Evolutionary conservation across 2,797 vertebrate genomes (phyloP).

Genomic region (Fistularia tabacaria): DNA sequence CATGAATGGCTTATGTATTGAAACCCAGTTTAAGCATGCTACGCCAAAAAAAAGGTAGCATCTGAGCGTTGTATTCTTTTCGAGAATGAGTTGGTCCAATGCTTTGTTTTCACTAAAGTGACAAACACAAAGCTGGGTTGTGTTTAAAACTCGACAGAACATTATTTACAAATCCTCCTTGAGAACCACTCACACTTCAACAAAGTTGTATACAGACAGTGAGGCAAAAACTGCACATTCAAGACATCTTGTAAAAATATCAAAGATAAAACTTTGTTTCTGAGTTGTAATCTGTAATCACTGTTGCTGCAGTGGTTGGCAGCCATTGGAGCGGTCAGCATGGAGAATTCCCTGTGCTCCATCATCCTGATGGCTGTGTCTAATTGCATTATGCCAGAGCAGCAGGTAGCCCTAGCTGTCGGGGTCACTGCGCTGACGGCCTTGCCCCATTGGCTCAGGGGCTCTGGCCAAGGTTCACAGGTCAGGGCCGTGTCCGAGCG

Average conservation of each 20-base stretch:
- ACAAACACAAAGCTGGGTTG: not conserved
- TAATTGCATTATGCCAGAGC: constrained; percentile 87
- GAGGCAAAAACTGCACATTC: constrained; percentile 48
- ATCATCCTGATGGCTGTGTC: constrained; percentile 91
- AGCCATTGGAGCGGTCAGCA: constrained; percentile 74
- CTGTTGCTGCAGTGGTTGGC: constrained; percentile 43
- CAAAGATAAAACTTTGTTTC: constrained; percentile 49
- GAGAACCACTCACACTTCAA: too few species aligned
- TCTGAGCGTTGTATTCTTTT: too few species aligned
- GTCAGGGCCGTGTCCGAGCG: constrained; percentile 82
- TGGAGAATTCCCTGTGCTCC: constrained; percentile 81
- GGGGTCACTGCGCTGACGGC: constrained; percentile 70
- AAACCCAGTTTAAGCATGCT: too few species aligned
- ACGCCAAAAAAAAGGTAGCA: too few species aligned
- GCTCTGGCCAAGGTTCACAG: constrained; percentile 81
- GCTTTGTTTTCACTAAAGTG: too few species aligned
- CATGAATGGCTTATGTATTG: constrained; percentile 3
- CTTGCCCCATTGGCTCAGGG: constrained; percentile 74
- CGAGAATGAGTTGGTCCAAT: too few species aligned
- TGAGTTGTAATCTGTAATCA: constrained; percentile 41
- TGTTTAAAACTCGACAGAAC: not conserved
- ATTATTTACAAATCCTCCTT: too few species aligned
- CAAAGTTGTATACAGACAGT: constrained; percentile 2
- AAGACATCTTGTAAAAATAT: constrained; percentile 61
- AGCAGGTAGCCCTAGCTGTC: constrained; percentile 91